These are phyloP conservation scores for Alethe castanea DNA, from an alignment of 2,113 vertebrate genomes.

Conservation along the genomic window DNA sequence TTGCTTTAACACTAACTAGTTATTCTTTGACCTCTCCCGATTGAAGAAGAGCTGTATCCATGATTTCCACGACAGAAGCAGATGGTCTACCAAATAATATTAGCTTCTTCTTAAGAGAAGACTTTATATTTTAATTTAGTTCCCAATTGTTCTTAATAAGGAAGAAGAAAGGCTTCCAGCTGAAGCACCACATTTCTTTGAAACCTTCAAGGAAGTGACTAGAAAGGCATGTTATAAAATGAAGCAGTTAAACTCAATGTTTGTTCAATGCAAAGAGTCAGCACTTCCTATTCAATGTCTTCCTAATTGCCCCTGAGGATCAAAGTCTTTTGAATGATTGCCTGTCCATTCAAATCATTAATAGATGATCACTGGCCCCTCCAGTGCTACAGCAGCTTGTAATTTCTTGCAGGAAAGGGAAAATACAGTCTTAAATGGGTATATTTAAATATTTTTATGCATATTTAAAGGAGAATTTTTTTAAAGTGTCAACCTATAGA, in stretches of 20 bases:
- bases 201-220: slow-evolving; percentile 11
- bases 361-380: background rate
- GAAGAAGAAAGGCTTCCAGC: slow-evolving; percentile 15
- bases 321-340: slow-evolving; percentile 29
- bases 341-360: background rate
- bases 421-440: background rate
- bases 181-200: slow-evolving; percentile 1
- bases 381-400: background rate
- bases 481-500: background rate
- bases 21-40: background rate
- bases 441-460: background rate
- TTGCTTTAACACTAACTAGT: background rate
- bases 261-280: slow-evolving; percentile 20
- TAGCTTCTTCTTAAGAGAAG: background rate
- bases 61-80: slow-evolving; percentile 1
- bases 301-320: slow-evolving; percentile 24
- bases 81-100: slow-evolving; percentile 11
- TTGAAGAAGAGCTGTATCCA: background rate
- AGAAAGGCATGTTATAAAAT: slow-evolving; percentile 25
- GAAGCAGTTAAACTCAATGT: slow-evolving; percentile 32
- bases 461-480: background rate
- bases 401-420: background rate
- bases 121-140: slow-evolving; percentile 33
- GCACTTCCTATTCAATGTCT: slow-evolving; percentile 42
- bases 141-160: background rate